phyloP scores from a whole-genome alignment of 2,888 invertebrate species.

The Drosophila basisetae region DNA sequence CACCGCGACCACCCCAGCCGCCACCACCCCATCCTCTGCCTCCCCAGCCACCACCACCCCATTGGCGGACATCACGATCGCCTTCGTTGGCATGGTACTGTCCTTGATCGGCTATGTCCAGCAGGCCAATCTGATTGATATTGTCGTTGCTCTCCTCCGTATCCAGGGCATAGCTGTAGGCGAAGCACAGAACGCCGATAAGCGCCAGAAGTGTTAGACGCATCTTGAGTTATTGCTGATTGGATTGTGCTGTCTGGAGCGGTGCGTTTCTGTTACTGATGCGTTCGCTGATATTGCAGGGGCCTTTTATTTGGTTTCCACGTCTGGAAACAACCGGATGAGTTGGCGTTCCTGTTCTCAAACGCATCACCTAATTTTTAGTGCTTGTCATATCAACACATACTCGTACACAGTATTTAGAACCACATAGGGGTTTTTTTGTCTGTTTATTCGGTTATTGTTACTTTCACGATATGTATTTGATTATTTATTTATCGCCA shows the following conservation, averaged over 20 bases:
- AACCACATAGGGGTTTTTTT: slow-evolving; percentile 25
- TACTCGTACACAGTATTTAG: slow-evolving; percentile 17
- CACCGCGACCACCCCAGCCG: slow-evolving; percentile 30
- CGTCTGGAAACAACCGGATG: slow-evolving; percentile 28
- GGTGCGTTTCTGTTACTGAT: slow-evolving; percentile 37
- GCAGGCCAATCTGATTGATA: slow-evolving; percentile 26
- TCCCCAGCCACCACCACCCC: slow-evolving; percentile 21
- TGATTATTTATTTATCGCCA: slow-evolving; percentile 9
- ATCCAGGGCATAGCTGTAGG: slow-evolving; percentile 34
- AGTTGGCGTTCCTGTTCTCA: slow-evolving; percentile 43
- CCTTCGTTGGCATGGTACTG: slow-evolving; percentile 65
- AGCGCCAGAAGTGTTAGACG: slow-evolving; percentile 58
- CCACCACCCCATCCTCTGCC: slow-evolving; percentile 23
- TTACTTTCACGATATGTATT: slow-evolving; percentile 35
- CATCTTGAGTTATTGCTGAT: slow-evolving; percentile 41
- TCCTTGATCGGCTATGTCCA: slow-evolving; percentile 56
- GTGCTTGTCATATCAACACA: background rate
- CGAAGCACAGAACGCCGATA: slow-evolving; percentile 53
- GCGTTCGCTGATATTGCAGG: background rate
- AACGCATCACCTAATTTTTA: slow-evolving; percentile 28
- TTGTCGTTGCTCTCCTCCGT: slow-evolving; percentile 7
- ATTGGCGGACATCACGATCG: slow-evolving; percentile 50
- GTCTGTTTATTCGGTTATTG: slow-evolving; percentile 27
- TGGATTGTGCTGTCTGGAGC: slow-evolving; percentile 10
- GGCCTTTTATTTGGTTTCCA: slow-evolving; percentile 38